Conservation (phyloP, 2,797 vertebrate genomes). For the Microtus obscurus region DNA sequence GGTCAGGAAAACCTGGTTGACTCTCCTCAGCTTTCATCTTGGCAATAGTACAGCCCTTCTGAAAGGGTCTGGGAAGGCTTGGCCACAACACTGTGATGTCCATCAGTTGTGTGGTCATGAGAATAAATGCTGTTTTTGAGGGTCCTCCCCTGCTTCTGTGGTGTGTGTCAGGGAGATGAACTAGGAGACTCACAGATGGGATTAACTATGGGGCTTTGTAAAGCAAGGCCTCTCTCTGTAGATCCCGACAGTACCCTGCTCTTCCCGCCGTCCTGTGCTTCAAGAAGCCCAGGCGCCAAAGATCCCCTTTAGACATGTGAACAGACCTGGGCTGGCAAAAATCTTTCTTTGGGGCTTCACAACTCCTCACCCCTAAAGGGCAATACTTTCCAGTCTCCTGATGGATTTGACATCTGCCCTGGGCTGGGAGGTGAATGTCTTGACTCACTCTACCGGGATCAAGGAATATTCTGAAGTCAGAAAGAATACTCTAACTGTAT, state of each 20-base stretch:
- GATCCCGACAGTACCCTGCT: not conserved
- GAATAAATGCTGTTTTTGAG: not conserved
- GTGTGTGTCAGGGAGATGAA: not conserved
- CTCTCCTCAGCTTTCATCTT: not conserved
- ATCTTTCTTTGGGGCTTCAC: not conserved
- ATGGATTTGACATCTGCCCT: not conserved
- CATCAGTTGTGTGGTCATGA: not conserved
- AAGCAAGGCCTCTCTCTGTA: not conserved
- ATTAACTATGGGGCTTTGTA: not conserved
- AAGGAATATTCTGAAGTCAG: not conserved
- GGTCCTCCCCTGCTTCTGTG: not conserved
- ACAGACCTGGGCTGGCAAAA: not conserved
- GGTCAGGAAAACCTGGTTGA: not conserved
- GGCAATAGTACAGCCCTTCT: not conserved
- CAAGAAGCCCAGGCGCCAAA: not conserved
- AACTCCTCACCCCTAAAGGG: not conserved
- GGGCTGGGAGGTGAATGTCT: not conserved
- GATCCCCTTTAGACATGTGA: not conserved
- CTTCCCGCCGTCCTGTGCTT: not conserved
- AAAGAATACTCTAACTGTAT: not conserved
- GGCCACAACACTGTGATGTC: too few relatives aligned
- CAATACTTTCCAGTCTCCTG: not conserved
- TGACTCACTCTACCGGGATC: not conserved
- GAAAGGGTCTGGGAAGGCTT: not conserved
- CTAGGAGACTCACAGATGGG: not conserved